phyloP scores from a whole-genome alignment of 37 sponge, comb jelly and placozoan species.

The Ephydatia muelleri region DNA sequence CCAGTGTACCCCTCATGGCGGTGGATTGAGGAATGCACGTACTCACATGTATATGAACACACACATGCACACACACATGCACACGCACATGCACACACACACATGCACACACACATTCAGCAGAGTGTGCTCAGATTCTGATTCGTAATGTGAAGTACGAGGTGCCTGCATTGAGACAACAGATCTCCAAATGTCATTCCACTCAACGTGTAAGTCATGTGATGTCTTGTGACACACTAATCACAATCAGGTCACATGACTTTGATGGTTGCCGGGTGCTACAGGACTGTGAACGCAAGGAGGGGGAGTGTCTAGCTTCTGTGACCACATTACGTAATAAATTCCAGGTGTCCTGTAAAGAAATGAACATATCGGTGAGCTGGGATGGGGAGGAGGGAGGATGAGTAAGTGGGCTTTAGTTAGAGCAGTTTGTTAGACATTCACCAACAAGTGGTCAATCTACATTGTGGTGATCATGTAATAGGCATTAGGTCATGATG shows the following conservation, averaged over 20 bases:
- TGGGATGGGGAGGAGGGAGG: background rate
- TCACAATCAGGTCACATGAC: no score
- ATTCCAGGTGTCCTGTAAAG: slow-evolving; percentile 30
- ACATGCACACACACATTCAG: slow-evolving; percentile 20
- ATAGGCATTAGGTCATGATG: no score
- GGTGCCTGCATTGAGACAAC: slow-evolving; percentile 78
- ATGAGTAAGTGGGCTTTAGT: no score
- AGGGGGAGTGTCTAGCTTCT: slow-evolving; percentile 17
- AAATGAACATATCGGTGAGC: slow-evolving; percentile 57
- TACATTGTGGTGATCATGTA: no score
- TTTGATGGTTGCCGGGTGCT: no score
- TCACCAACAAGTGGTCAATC: no score
- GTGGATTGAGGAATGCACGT: no score
- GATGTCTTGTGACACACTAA: background rate
- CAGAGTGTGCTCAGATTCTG: slow-evolving; percentile 72
- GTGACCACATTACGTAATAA: slow-evolving; percentile 26
- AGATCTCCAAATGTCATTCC: slow-evolving; percentile 66
- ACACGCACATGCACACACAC: background rate
- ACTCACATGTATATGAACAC: background rate
- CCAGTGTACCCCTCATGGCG: no score
- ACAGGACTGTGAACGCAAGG: slow-evolving; percentile 34
- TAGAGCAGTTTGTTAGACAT: no score
- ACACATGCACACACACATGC: background rate
- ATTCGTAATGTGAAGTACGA: slow-evolving; percentile 81
- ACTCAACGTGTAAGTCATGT: slow-evolving; percentile 19